These are phyloP conservation scores for Andrena camellia DNA, from an alignment of 2,888 invertebrate species.

Conservation along the genomic window DNA sequence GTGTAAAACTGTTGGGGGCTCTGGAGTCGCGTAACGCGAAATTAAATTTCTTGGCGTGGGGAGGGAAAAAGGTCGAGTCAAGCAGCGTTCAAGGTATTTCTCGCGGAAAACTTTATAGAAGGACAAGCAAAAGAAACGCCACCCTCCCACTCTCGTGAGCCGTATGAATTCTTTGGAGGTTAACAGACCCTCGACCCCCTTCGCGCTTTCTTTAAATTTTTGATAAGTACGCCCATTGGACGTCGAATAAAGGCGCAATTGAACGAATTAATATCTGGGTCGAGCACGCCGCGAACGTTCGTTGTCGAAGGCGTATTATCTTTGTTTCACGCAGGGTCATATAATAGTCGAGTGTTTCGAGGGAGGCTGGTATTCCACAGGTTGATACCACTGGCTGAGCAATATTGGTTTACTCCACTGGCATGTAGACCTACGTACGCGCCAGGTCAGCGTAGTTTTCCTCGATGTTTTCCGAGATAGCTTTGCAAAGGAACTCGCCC, in stretches of 20 bases:
- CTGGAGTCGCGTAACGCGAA: conserved; percentile 31
- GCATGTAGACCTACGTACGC: conserved; percentile 7
- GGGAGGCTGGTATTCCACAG: conserved; percentile 3
- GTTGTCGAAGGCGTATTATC: background rate
- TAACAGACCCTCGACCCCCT: conserved; percentile 10
- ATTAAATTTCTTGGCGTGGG: conserved; percentile 39
- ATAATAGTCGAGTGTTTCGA: background rate
- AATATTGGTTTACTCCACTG: conserved; percentile 20
- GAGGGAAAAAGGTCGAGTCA: conserved; percentile 26
- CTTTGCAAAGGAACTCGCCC: conserved; percentile 20
- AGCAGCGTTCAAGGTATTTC: conserved; percentile 15
- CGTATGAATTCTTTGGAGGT: background rate
- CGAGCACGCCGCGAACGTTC: background rate
- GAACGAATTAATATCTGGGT: conserved; percentile 2
- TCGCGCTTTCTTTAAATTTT: conserved; percentile 1
- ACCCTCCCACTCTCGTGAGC: background rate
- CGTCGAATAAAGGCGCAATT: background rate
- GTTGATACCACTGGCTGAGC: conserved; percentile 2
- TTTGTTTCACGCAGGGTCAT: background rate
- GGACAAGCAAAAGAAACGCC: background rate
- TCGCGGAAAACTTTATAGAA: background rate
- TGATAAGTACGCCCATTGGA: background rate
- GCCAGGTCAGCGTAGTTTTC: background rate
- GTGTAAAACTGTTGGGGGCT: conserved; percentile 36
- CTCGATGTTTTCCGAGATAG: background rate